phyloP scores from a whole-genome alignment of 2,113 vertebrate genomes.

The Phalacrocorax carbo region DNA sequence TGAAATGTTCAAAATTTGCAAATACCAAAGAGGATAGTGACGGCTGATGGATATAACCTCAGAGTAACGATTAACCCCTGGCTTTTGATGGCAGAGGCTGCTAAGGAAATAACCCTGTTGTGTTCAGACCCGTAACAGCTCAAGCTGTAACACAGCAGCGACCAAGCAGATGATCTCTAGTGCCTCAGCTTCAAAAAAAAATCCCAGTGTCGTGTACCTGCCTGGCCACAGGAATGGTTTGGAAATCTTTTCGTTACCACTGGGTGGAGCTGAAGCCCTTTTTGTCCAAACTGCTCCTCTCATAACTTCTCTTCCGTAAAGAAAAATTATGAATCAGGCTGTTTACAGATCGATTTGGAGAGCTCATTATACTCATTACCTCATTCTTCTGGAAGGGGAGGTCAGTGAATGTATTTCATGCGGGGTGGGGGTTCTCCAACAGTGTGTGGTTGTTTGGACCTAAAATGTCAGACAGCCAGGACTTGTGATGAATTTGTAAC shows the following conservation, averaged over 20 bases:
- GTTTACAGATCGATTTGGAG: not conserved
- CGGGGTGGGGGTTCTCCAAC: not conserved
- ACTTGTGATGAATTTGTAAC: not conserved
- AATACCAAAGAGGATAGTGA: not conserved
- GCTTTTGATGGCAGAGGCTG: not conserved
- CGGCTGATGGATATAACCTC: not conserved
- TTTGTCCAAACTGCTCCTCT: not conserved
- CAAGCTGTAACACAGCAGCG: not conserved
- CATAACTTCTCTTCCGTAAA: rapidly evolving
- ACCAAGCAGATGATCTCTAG: not conserved
- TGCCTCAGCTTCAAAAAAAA: not conserved
- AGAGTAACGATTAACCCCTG: not conserved
- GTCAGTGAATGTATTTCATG: not conserved
- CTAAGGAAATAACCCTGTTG: not conserved
- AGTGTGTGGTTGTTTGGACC: not conserved
- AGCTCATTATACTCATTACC: not conserved
- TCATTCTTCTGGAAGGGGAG: not conserved
- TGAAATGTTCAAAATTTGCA: not conserved
- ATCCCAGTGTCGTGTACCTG: rapidly evolving
- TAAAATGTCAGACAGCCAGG: not conserved
- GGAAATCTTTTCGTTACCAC: not conserved
- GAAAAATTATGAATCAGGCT: not conserved
- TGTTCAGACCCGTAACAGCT: not conserved
- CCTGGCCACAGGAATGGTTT: too few relatives aligned
- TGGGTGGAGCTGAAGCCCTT: constrained; percentile 50